Conservation (phyloP, 2,113 vertebrate species). For the Tragelaphus strepsiceros region DNA sequence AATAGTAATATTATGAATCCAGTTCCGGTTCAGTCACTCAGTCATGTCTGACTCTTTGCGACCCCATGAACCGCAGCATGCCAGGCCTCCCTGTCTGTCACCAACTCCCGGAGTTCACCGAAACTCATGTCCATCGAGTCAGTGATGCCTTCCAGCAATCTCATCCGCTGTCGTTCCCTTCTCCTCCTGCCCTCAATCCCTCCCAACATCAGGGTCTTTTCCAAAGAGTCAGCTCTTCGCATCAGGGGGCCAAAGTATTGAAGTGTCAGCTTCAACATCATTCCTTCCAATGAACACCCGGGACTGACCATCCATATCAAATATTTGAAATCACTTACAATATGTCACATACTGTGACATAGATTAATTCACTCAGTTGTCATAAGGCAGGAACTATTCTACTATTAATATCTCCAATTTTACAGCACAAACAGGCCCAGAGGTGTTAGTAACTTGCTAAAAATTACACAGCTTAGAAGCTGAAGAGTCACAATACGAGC, state of each 20-base stretch:
- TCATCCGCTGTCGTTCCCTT: not conserved
- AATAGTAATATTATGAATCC: not conserved
- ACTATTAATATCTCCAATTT: not conserved
- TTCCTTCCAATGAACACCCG: not conserved
- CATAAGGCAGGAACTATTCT: not conserved
- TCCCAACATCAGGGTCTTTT: not conserved
- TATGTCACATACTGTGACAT: not conserved
- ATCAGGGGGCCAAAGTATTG: not conserved
- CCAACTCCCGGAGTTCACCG: not conserved
- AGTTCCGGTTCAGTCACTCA: not conserved
- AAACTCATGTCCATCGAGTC: not conserved
- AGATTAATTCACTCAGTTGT: not conserved
- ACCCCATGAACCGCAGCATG: not conserved
- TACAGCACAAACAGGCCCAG: not conserved
- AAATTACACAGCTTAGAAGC: not conserved
- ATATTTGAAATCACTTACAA: not conserved
- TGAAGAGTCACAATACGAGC: not conserved
- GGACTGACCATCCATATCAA: not conserved
- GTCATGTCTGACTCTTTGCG: accelerated
- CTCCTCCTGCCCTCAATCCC: not conserved
- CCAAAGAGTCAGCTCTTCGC: not conserved
- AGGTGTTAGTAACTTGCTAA: not conserved
- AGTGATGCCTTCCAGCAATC: not conserved
- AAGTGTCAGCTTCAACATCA: not conserved
- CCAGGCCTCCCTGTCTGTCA: not conserved